Evolutionary conservation across 1,140 invertebrate genomes (phyloP).

Genomic region (Orchesella cincta): DNA sequence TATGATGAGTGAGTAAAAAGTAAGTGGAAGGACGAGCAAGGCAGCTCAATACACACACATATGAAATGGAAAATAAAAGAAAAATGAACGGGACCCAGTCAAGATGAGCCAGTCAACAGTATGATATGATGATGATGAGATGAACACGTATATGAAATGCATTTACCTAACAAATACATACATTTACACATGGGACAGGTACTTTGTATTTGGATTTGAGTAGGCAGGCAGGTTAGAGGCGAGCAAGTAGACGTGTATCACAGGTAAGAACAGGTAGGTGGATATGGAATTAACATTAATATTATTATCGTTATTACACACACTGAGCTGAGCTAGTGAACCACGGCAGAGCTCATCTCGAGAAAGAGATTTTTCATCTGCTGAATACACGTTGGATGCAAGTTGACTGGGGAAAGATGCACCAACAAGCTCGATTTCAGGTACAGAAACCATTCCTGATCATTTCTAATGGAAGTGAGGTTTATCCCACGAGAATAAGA

Average conservation of each 20-base stretch:
- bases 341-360: too few species aligned
- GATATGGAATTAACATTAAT: slow-evolving; percentile 3
- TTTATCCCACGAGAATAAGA: too few species aligned
- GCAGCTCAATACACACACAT: neutral
- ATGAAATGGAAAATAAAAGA: neutral
- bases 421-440: neutral
- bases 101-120: neutral
- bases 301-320: neutral
- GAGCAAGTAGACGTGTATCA: neutral
- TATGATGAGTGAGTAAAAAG: slow-evolving; percentile 21
- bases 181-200: neutral
- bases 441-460: too few species aligned
- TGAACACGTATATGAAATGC: neutral
- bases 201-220: neutral
- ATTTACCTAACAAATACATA: neutral
- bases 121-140: neutral
- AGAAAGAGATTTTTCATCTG: too few species aligned
- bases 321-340: too few species aligned
- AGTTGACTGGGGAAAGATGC: slow-evolving; percentile 9
- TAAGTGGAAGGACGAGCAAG: slow-evolving; percentile 23
- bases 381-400: too few species aligned
- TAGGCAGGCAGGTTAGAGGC: neutral
- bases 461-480: too few species aligned
- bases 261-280: slow-evolving; percentile 2
- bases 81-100: neutral